Conservation (phyloP, 2,888 invertebrate genomes). For the Drosophila kuntzei region DNA sequence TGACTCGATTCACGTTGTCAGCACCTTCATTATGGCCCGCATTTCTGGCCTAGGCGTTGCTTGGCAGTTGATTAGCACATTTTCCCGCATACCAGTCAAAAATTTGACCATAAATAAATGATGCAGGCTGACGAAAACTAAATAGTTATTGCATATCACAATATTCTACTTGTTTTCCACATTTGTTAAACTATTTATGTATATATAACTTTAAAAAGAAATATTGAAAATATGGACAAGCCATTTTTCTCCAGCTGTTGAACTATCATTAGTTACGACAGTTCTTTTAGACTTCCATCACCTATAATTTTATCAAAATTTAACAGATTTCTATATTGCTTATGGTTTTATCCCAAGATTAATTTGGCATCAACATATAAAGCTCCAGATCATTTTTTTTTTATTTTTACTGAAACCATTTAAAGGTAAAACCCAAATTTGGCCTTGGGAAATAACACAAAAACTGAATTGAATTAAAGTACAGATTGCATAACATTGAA, state of each 20-base stretch:
- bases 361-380: too few relatives aligned
- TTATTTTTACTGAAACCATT: too few relatives aligned
- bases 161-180: background rate
- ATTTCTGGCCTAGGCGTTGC: constrained; percentile 31
- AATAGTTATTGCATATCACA: background rate
- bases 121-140: background rate
- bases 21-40: constrained; percentile 41
- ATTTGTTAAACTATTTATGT: background rate
- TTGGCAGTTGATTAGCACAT: constrained; percentile 58
- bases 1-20: constrained; percentile 26
- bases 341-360: too few relatives aligned
- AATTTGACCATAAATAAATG: constrained; percentile 14
- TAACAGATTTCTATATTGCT: too few relatives aligned
- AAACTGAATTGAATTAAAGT: constrained; percentile 23
- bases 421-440: background rate
- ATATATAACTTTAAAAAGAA: background rate
- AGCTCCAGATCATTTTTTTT: too few relatives aligned
- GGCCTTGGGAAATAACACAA: background rate
- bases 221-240: too few relatives aligned
- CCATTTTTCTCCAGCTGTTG: too few relatives aligned
- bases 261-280: too few relatives aligned
- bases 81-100: constrained; percentile 31
- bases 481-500: constrained; percentile 14
- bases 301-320: too few relatives aligned
- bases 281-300: too few relatives aligned